phyloP scores from a whole-genome alignment of 2,888 invertebrate genomes.

The Pollenia griseotomentosa region DNA sequence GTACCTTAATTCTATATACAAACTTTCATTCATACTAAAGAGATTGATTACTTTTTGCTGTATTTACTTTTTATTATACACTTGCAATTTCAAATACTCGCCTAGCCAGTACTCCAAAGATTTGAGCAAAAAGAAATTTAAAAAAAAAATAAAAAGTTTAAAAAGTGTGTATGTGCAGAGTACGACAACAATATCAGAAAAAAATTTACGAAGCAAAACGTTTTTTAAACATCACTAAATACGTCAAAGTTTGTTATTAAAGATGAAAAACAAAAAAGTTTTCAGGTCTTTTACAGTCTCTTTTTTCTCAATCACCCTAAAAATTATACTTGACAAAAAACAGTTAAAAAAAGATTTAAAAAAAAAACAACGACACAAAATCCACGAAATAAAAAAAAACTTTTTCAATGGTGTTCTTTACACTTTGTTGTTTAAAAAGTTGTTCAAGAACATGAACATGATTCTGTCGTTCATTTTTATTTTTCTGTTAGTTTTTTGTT shows the following conservation, averaged over 20 bases:
- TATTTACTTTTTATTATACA: slow-evolving; percentile 52
- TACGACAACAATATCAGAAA: slow-evolving; percentile 19
- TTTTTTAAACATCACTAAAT: slow-evolving; percentile 73
- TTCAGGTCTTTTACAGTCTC: slow-evolving; percentile 31
- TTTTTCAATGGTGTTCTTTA: slow-evolving; percentile 68
- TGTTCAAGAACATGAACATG: slow-evolving; percentile 71
- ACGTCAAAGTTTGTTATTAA: slow-evolving; percentile 65
- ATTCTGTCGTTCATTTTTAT: slow-evolving; percentile 34
- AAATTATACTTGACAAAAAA: slow-evolving; percentile 55
- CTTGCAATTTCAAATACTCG: slow-evolving; percentile 58
- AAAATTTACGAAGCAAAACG: slow-evolving; percentile 69
- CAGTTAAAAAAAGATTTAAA: not conserved
- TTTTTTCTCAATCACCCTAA: slow-evolving; percentile 30
- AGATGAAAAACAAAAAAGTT: slow-evolving; percentile 46
- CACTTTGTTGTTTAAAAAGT: slow-evolving; percentile 69
- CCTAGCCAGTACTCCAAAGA: slow-evolving; percentile 21
- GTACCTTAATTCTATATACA: not conserved
- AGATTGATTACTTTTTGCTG: slow-evolving; percentile 44
- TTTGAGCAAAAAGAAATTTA: not conserved
- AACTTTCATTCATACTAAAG: slow-evolving; percentile 16
- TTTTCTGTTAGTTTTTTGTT: not conserved
- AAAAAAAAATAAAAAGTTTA: slow-evolving; percentile 27
- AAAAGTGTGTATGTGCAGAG: slow-evolving; percentile 48
- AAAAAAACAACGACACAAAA: slow-evolving; percentile 28
- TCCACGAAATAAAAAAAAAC: slow-evolving; percentile 24